phyloP scores from a whole-genome alignment of 2,113 vertebrate species.

The Hoplias malabaricus region DNA sequence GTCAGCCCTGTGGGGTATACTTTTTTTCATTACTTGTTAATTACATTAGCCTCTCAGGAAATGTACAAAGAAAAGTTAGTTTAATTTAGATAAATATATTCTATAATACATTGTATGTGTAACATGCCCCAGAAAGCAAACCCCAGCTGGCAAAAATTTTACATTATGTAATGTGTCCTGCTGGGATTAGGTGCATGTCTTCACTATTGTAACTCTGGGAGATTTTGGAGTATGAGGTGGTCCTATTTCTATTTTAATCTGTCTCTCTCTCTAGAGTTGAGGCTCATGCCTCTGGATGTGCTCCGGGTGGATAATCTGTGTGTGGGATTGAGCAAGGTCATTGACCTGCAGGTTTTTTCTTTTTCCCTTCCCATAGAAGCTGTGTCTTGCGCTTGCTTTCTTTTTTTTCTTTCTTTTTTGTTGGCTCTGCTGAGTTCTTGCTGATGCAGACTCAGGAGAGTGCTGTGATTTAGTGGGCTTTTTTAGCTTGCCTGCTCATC shows the following conservation, averaged over 20 bases:
- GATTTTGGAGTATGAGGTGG: not conserved
- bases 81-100: too few species aligned
- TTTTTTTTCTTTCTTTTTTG: not conserved
- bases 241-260: not conserved
- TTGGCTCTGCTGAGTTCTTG: not conserved
- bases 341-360: not conserved
- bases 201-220: not conserved
- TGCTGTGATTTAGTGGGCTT: conserved; percentile 6
- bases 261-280: conserved; percentile 35
- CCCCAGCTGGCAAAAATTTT: not conserved
- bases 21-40: too few species aligned
- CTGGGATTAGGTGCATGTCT: not conserved
- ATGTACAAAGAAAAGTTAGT: too few species aligned
- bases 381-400: not conserved
- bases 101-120: too few species aligned
- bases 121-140: too few species aligned
- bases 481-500: conserved; percentile 15
- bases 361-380: not conserved
- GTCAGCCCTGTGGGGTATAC: too few species aligned
- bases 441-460: not conserved
- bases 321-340: not conserved
- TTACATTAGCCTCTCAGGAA: too few species aligned
- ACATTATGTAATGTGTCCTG: not conserved
- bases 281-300: not conserved
- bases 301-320: not conserved